phyloP scores from a whole-genome alignment of 2,113 vertebrate species.

The Nothobranchius kuhntae region DNA sequence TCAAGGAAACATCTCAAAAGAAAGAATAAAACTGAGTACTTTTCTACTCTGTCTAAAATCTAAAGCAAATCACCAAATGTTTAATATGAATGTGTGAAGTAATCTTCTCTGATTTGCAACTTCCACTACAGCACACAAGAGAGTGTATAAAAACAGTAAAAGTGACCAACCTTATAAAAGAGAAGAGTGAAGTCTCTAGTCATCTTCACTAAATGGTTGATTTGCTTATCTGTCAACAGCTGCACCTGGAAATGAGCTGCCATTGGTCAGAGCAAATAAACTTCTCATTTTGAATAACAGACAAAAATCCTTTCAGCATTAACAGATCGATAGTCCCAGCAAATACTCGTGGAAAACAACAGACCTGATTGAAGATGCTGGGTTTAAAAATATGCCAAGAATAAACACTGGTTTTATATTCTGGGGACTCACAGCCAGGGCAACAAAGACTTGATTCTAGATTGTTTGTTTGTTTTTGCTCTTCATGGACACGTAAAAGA shows the following conservation, averaged over 20 bases:
- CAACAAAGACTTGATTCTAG: slow-evolving; percentile 4
- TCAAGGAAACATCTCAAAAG: slow-evolving; percentile 26
- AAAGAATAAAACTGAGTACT: slow-evolving; percentile 12
- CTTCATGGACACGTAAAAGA: slow-evolving; percentile 38
- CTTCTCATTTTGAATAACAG: slow-evolving; percentile 29
- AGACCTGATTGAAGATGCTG: slow-evolving; percentile 15
- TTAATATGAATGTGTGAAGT: no score
- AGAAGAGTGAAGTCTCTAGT: slow-evolving; percentile 89
- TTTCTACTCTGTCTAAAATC: slow-evolving; percentile 11
- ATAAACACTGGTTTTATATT: slow-evolving; percentile 17
- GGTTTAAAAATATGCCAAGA: slow-evolving; percentile 31
- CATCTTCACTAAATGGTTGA: slow-evolving; percentile 89
- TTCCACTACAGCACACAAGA: no score
- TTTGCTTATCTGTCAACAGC: slow-evolving; percentile 83
- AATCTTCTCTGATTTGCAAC: no score
- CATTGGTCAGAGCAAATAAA: slow-evolving; percentile 23
- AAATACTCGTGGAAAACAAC: slow-evolving; percentile 16
- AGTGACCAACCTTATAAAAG: slow-evolving; percentile 88
- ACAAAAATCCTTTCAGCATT: slow-evolving; percentile 13
- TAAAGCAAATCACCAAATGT: no score
- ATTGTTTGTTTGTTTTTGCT: slow-evolving; percentile 25
- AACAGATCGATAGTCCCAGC: slow-evolving; percentile 49
- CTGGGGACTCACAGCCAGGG: slow-evolving; percentile 2
- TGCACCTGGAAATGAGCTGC: slow-evolving; percentile 77
- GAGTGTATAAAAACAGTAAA: neutral